These are phyloP conservation scores for Drosophila peninsularis DNA, from an alignment of 2,888 invertebrate species.

Conservation along the genomic window DNA sequence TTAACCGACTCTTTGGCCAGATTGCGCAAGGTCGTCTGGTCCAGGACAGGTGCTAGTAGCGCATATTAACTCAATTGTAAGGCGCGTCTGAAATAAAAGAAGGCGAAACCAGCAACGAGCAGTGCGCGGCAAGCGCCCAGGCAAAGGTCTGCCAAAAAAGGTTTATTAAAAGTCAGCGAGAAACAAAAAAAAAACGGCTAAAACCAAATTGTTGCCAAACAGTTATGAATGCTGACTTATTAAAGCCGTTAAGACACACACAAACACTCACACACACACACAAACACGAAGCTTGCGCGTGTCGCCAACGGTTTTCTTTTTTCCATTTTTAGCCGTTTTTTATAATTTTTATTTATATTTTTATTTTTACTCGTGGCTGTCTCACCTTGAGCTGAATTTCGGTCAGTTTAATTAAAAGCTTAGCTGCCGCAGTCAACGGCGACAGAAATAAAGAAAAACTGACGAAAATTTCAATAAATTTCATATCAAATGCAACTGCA, in stretches of 20 bases:
- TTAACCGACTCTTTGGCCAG: constrained; percentile 52
- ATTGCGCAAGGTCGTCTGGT: constrained; percentile 81
- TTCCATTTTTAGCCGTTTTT: constrained; percentile 30
- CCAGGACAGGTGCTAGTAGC: constrained; percentile 66
- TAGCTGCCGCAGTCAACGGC: constrained; percentile 23
- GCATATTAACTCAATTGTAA: constrained; percentile 58
- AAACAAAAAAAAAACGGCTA: constrained; percentile 37
- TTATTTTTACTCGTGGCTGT: constrained; percentile 35
- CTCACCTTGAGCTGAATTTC: constrained; percentile 81
- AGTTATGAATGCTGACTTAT: constrained; percentile 63
- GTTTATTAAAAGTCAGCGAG: constrained; percentile 33
- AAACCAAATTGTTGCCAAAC: constrained; percentile 56
- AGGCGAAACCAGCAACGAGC: constrained; percentile 1
- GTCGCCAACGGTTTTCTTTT: constrained; percentile 61
- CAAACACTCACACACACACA: constrained; percentile 1
- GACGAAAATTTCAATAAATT: constrained; percentile 64
- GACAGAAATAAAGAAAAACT: constrained; percentile 6
- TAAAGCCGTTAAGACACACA: constrained; percentile 53
- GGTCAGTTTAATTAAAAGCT: constrained; percentile 76
- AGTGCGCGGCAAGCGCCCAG: constrained; percentile 12
- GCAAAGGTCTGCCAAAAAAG: constrained; percentile 15
- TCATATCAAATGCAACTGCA: constrained; percentile 44
- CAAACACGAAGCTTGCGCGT: constrained; percentile 41
- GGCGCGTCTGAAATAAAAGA: constrained; percentile 24
- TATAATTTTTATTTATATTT: constrained; percentile 25